Percentiles rank a stretch among this genome's conserved stretches.
Evolutionary conservation across 2,888 invertebrate genomes (phyloP).

Genomic region (Limnephilus auricula): DNA sequence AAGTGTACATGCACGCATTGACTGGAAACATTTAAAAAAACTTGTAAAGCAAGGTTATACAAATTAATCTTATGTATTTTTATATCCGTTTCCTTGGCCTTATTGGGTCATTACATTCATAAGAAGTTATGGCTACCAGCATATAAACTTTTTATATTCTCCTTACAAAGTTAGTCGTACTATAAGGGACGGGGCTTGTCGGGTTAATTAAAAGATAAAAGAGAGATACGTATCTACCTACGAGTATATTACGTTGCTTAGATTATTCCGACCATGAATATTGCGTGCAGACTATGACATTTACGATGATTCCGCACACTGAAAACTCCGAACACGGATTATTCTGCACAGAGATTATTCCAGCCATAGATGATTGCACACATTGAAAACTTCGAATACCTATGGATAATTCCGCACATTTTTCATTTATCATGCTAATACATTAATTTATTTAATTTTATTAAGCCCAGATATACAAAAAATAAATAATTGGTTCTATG

Average conservation of each 20-base stretch:
- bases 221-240: neutral
- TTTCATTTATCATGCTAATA: no score
- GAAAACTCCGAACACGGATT: neutral
- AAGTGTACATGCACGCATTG: no score
- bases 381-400: no score
- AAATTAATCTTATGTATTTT: neutral
- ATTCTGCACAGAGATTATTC: neutral
- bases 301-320: neutral
- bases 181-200: neutral
- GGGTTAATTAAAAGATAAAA: constrained; percentile 17
- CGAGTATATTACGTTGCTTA: neutral
- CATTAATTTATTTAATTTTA: neutral
- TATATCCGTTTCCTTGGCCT: neutral
- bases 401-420: no score
- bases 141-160: constrained; percentile 15
- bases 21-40: no score
- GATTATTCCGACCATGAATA: neutral
- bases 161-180: constrained; percentile 6
- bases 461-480: neutral
- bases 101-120: constrained; percentile 4
- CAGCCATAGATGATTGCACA: neutral
- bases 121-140: constrained; percentile 33
- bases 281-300: neutral
- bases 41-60: no score
- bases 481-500: no score